Evolutionary conservation across 2,113 vertebrate species (phyloP).

Genomic region (Rana temporaria): DNA sequence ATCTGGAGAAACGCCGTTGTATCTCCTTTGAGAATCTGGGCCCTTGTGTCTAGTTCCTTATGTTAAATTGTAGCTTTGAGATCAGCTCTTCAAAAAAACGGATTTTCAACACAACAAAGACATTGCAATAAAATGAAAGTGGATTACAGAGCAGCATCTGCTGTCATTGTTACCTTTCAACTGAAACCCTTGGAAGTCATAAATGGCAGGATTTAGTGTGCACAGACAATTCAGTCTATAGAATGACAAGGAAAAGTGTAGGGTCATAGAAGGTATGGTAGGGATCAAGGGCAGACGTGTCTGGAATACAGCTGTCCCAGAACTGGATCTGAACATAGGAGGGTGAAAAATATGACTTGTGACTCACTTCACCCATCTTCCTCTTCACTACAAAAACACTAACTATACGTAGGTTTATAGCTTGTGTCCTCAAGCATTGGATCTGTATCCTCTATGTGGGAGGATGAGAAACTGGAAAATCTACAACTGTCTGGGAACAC

Average conservation of each 20-base stretch:
- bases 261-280: constrained; percentile 27
- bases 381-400: too few species aligned
- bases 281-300: constrained; percentile 19
- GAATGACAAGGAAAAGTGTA: constrained; percentile 2
- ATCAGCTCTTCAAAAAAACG: constrained; percentile 8
- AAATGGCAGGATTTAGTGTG: constrained; percentile 45
- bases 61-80: constrained; percentile 1
- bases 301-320: constrained; percentile 14
- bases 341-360: background rate
- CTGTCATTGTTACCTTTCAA: constrained; percentile 50
- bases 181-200: constrained; percentile 45
- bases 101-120: constrained; percentile 26
- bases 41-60: background rate
- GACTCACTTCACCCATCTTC: too few species aligned
- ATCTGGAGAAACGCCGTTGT: too few species aligned
- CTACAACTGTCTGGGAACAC: too few species aligned
- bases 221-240: constrained; percentile 39
- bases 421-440: too few species aligned
- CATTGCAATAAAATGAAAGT: constrained; percentile 46
- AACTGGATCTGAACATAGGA: background rate
- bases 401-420: too few species aligned
- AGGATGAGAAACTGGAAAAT: too few species aligned
- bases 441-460: too few species aligned
- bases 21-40: too few species aligned
- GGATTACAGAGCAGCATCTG: constrained; percentile 45